Evolutionary conservation across 1,140 invertebrate species (phyloP).

Genomic region (Drosophila punjabiensis): DNA sequence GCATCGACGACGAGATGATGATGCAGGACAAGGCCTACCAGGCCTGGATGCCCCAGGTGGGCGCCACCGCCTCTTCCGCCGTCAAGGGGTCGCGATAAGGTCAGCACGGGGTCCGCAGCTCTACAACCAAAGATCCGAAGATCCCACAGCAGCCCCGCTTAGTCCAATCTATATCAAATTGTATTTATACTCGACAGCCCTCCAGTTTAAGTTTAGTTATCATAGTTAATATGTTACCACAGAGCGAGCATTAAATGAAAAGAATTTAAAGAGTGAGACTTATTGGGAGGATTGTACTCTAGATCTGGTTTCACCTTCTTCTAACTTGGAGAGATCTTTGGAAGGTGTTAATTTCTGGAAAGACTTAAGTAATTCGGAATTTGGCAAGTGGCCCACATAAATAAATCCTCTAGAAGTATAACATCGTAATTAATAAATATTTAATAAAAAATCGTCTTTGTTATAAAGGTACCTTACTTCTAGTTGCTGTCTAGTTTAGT

Average conservation of each 20-base stretch:
- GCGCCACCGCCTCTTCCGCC: constrained; percentile 16
- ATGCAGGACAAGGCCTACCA: constrained; percentile 87
- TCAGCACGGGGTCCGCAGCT: constrained; percentile 4
- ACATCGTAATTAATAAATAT: background rate
- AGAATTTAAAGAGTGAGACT: background rate
- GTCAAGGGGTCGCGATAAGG: constrained; percentile 60
- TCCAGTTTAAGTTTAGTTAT: constrained; percentile 68
- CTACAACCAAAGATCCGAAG: constrained; percentile 67
- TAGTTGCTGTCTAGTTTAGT: constrained; percentile 4
- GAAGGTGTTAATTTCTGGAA: too few relatives aligned
- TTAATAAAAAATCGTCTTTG: background rate
- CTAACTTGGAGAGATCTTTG: too few relatives aligned
- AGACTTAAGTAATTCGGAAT: too few relatives aligned
- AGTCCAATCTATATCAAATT: constrained; percentile 69
- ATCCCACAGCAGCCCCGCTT: constrained; percentile 32
- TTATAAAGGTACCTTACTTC: background rate
- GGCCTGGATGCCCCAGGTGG: constrained; percentile 85
- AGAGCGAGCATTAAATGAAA: constrained; percentile 52
- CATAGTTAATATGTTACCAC: constrained; percentile 66
- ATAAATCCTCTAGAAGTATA: background rate
- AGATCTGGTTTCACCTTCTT: too few relatives aligned
- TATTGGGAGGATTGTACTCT: background rate
- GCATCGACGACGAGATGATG: constrained; percentile 87
- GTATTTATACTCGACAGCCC: constrained; percentile 73
- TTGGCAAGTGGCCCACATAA: background rate